These are phyloP conservation scores for Caenorhabditis elegans DNA, from an alignment of 1,140 invertebrate genomes.

Conservation along the genomic window DNA sequence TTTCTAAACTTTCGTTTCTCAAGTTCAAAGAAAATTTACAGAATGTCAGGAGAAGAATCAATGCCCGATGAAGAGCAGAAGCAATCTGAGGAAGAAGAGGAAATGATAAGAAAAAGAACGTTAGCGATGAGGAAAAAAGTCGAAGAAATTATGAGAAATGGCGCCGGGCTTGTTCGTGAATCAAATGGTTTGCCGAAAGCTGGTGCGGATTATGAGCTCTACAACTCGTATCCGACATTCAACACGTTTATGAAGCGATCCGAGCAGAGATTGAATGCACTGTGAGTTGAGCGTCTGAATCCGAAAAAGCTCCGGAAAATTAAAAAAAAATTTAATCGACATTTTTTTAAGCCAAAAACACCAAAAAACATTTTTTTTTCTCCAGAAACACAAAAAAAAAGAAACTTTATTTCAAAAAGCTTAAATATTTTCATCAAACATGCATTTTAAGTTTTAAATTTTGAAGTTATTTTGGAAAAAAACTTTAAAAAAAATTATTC, in stretches of 20 bases:
- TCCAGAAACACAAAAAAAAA: no score
- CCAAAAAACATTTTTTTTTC: no score
- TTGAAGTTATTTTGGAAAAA: no score
- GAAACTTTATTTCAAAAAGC: no score
- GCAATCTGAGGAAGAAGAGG: not conserved
- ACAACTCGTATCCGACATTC: slow-evolving; percentile 23
- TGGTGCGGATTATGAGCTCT: slow-evolving; percentile 34
- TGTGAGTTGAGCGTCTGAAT: slow-evolving; percentile 42
- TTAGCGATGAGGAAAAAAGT: not conserved
- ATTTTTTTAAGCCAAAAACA: no score
- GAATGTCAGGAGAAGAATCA: not conserved
- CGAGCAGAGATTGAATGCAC: slow-evolving; percentile 8
- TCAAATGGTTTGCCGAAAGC: slow-evolving; percentile 18
- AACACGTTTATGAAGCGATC: slow-evolving; percentile 33
- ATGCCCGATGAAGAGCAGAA: no score
- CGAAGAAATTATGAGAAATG: not conserved
- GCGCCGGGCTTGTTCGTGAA: slow-evolving; percentile 10
- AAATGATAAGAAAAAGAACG: not conserved
- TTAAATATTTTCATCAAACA: no score
- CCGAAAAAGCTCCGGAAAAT: no score
- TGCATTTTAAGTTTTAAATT: no score
- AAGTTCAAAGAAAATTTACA: no score
- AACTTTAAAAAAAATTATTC: no score
- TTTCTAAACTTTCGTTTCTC: not conserved
- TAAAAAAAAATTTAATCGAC: no score